Conservation (phyloP, 2,113 vertebrate species). For the Rattus norvegicus region DNA sequence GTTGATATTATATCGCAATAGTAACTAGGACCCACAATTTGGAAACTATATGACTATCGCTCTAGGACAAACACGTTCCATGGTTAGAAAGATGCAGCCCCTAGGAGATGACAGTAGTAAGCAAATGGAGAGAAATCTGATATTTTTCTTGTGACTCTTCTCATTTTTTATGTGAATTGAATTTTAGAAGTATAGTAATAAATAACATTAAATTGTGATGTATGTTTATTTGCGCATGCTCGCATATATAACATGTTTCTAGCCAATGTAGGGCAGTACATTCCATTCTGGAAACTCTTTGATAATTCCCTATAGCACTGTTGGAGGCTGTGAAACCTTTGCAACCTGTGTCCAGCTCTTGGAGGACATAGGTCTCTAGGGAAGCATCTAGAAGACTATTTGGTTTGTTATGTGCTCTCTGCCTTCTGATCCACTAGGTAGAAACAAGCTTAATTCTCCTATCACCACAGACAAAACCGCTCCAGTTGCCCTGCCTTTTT, state of each 20-base stretch:
- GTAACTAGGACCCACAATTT: not conserved
- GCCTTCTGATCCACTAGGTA: too few relatives aligned
- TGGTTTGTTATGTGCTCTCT: not conserved
- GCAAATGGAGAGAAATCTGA: not conserved
- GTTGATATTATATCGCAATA: not conserved
- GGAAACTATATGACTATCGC: not conserved
- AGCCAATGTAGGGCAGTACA: not conserved
- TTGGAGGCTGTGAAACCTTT: not conserved
- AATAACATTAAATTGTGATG: not conserved
- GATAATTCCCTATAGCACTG: not conserved
- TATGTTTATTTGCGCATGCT: not conserved
- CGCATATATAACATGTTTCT: not conserved
- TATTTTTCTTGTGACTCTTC: not conserved
- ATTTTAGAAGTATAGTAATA: not conserved
- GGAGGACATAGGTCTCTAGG: not conserved
- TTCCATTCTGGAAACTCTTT: not conserved
- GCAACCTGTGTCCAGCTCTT: too few relatives aligned
- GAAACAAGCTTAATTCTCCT: not conserved
- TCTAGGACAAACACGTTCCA: not conserved
- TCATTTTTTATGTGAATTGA: not conserved
- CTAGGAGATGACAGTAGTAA: not conserved
- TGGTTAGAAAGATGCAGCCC: not conserved
- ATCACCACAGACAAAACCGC: too few relatives aligned
- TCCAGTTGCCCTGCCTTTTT: not conserved
- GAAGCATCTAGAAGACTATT: not conserved